Evolutionary conservation across 2,888 invertebrate genomes (phyloP).

Genomic region (Plebejus melissa): DNA sequence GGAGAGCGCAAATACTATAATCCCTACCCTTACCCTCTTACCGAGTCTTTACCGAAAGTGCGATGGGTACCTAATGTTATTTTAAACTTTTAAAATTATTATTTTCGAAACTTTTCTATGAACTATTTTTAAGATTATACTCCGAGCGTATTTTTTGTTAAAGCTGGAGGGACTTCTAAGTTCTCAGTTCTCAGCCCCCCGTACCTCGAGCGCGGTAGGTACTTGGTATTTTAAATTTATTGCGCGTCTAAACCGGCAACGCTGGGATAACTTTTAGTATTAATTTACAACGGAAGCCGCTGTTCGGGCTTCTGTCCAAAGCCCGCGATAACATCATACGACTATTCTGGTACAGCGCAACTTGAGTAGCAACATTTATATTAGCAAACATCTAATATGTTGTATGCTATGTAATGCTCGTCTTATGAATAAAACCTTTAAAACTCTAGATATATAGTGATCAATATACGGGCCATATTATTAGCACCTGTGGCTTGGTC

Average conservation of each 20-base stretch:
- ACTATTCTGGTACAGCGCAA: background rate
- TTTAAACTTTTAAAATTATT: too few species aligned
- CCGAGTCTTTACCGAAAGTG: too few species aligned
- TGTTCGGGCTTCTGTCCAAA: background rate
- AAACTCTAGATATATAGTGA: background rate
- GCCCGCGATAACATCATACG: background rate
- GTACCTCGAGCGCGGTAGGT: too few species aligned
- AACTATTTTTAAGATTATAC: too few species aligned
- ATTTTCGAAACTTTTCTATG: too few species aligned
- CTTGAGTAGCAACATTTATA: background rate
- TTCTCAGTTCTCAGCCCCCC: too few species aligned
- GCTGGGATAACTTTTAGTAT: background rate
- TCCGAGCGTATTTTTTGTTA: too few species aligned
- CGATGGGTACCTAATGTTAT: too few species aligned
- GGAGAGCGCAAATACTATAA: background rate
- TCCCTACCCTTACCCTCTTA: too few species aligned
- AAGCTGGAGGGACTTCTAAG: too few species aligned
- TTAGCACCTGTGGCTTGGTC: background rate
- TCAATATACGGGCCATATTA: background rate
- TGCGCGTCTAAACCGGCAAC: background rate
- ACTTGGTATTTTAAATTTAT: background rate
- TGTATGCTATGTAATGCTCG: background rate
- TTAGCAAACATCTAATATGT: background rate
- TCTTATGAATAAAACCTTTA: background rate
- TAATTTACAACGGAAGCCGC: background rate